These are phyloP conservation scores for Acrossocheilus fasciatus DNA, from an alignment of 2,797 vertebrate genomes.

Conservation along the genomic window DNA sequence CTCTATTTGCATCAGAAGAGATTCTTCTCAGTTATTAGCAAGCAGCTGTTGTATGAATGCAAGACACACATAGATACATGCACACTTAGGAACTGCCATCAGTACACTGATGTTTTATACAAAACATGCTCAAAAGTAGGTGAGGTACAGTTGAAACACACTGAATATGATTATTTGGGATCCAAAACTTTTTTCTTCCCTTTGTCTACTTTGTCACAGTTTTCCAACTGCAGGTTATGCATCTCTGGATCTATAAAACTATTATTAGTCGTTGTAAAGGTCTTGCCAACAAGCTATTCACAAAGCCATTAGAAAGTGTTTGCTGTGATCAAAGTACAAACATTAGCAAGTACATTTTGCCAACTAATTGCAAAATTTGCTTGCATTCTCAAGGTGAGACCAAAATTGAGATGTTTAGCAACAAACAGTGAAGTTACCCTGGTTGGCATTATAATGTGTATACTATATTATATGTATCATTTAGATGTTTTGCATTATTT, in stretches of 20 bases:
- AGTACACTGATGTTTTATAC: neutral
- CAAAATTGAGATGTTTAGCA: neutral
- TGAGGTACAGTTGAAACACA: neutral
- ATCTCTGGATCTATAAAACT: neutral
- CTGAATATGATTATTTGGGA: neutral
- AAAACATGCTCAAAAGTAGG: neutral
- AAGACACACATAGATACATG: neutral
- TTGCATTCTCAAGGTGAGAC: neutral
- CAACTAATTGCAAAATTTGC: neutral
- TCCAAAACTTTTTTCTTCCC: neutral
- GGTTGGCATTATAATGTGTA: neutral
- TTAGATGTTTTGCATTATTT: neutral
- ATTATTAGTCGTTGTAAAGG: neutral
- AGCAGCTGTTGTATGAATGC: neutral
- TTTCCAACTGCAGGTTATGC: neutral
- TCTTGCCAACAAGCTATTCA: neutral
- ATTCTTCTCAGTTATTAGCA: neutral
- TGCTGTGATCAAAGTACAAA: neutral
- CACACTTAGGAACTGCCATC: neutral
- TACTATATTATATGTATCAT: neutral
- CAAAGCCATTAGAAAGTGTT: neutral
- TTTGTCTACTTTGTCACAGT: neutral
- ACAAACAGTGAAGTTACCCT: too few species aligned
- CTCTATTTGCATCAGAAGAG: neutral
- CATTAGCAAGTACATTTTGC: neutral